Evolutionary conservation across 2,797 vertebrate species (phyloP).

Genomic region (Apogon hyalosoma): DNA sequence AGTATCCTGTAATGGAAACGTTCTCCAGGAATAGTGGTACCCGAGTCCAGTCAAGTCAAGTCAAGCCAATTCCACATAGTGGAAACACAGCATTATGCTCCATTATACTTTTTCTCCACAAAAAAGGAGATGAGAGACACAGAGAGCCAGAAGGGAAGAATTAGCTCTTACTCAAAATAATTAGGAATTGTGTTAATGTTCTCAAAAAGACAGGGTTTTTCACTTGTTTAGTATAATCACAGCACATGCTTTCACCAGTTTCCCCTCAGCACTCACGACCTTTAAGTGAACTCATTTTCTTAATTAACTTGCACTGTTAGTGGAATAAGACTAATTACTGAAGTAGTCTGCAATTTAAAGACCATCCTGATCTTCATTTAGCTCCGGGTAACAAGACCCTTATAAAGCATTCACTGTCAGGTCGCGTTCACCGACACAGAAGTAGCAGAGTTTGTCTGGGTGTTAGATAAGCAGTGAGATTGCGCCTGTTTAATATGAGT

Average conservation of each 20-base stretch:
- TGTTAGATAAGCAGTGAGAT: constrained; percentile 48
- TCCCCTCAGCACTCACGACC: constrained; percentile 36
- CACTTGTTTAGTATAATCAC: constrained; percentile 38
- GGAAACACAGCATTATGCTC: too few relatives aligned
- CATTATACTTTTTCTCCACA: neutral
- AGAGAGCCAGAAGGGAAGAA: neutral
- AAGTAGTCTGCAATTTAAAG: constrained; percentile 44
- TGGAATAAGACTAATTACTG: constrained; percentile 54
- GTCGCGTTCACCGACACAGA: constrained; percentile 38
- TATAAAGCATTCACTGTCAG: constrained; percentile 11
- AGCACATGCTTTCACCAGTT: constrained; percentile 18
- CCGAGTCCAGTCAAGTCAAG: too few relatives aligned
- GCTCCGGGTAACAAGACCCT: constrained; percentile 32
- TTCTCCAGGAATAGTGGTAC: too few relatives aligned
- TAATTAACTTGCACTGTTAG: constrained; percentile 45
- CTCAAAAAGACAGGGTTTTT: constrained; percentile 10
- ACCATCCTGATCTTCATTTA: constrained; percentile 27
- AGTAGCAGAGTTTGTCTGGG: constrained; percentile 33
- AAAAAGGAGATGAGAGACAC: neutral
- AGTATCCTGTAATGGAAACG: too few relatives aligned
- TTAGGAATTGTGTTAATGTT: neutral
- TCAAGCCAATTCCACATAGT: too few relatives aligned
- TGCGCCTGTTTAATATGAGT: constrained; percentile 18
- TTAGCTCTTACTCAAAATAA: neutral
- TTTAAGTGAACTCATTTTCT: constrained; percentile 54